Evolutionary conservation across 2,113 vertebrate species (phyloP), one percentile per base, ranked within the genome.

Genomic region (Sialia sialis): DNA sequence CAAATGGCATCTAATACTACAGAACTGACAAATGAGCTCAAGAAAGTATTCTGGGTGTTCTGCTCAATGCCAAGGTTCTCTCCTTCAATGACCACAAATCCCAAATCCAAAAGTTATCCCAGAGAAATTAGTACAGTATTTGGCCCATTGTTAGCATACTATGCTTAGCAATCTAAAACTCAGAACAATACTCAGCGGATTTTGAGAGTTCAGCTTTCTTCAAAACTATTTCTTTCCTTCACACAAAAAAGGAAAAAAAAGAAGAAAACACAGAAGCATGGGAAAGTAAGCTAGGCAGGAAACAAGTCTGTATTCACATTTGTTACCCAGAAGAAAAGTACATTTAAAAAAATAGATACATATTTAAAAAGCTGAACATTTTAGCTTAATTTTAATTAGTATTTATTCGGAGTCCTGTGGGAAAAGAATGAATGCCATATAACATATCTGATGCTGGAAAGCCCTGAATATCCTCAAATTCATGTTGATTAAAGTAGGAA

Each of bases 251-350:
- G 69, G 69, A 62, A 39, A 93, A 92, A 93, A 93, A 86, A 90
- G 80, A 93, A 93, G 89, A 96, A 95, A 94, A 84, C 56, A 84
- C 3, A 10, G 55, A 90, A 74, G 89, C 95, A 92, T 96, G 95
- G 96, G 95, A 96, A 96, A 95, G 90, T 81, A 92, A 90, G 75
- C 72, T n/a, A 81, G 76, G 83, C 92, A 95, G 95, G 95, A 97
- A 97, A 88, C 81, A 95, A 93, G 79, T 59, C 41, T 83, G 79
- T 83, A 84, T 92, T 93, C 79, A 90, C 73, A 92, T 93, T 97
- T 93, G 76, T 94, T 95, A 84, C 56, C 36, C 80, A 81, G 43
- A 89, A 94, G 48, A 93, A 92, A 93, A 93, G 74, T 84, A 84
- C 14, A 74, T 87, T 79, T 82, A 0, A 25, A 70, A 67, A 84